Percentiles rank a stretch among this genome's conserved stretches.
phyloP scores from a whole-genome alignment of 1,140 invertebrate genomes.

The Drosophila teissieri region DNA sequence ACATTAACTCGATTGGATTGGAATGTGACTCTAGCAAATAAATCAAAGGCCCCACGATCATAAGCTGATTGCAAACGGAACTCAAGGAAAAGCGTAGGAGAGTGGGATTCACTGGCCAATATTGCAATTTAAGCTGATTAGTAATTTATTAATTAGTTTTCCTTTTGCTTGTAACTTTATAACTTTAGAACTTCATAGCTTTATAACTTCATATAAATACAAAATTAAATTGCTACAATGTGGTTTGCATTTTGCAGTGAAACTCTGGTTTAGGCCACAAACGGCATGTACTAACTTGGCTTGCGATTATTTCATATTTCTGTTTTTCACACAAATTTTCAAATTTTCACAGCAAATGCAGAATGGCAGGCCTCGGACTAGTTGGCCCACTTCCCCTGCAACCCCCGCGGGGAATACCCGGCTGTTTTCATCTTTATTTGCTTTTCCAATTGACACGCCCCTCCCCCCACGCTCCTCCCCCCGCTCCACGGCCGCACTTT shows the following conservation, averaged over 20 bases:
- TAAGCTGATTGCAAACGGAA: not conserved
- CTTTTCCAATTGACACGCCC: constrained; percentile 39
- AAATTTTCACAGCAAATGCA: not conserved
- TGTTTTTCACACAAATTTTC: not conserved
- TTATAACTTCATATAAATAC: too few species aligned
- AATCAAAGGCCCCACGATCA: not conserved
- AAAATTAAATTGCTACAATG: not conserved
- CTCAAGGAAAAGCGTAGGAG: not conserved
- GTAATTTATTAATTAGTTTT: too few species aligned
- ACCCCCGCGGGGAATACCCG: constrained; percentile 8
- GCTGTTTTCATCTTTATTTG: constrained; percentile 35
- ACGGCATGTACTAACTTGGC: too few species aligned
- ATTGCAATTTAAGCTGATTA: too few species aligned
- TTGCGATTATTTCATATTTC: not conserved
- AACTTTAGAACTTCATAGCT: too few species aligned
- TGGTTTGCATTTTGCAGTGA: not conserved
- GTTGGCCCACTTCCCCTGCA: not conserved
- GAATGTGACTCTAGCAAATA: constrained; percentile 16
- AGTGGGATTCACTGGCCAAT: too few species aligned
- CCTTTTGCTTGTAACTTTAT: too few species aligned
- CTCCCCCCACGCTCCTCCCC: constrained; percentile 8
- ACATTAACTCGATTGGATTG: constrained; percentile 10
- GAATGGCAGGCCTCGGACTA: constrained; percentile 4
- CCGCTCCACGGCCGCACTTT: not conserved
- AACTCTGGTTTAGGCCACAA: not conserved